Percentiles rank a stretch among this genome's conserved stretches.
Conservation (phyloP, 2,888 invertebrate genomes). For the Chrysomela aeneicollis region DNA sequence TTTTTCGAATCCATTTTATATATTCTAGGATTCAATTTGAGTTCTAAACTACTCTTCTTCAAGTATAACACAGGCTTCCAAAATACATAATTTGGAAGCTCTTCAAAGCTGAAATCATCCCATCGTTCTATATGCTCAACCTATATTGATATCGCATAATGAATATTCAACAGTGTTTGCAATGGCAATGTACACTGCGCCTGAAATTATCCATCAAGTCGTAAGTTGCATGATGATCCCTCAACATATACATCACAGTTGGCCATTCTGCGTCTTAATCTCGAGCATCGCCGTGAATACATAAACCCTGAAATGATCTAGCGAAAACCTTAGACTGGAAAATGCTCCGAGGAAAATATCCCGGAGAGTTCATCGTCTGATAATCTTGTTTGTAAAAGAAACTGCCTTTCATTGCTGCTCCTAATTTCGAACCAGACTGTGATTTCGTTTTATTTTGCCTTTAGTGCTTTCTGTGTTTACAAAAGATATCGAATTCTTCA, state of each 20-base stretch:
- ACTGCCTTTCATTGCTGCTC: constrained; percentile 49
- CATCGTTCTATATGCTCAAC: constrained; percentile 25
- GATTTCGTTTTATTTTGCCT: constrained; percentile 29
- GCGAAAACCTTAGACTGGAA: constrained; percentile 44
- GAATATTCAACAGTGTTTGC: constrained; percentile 56
- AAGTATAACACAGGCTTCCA: too few species aligned
- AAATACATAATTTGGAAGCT: constrained; percentile 8
- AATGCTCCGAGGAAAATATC: constrained; percentile 20
- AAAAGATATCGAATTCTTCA: not conserved
- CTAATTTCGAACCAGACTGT: constrained; percentile 50
- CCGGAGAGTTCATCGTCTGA: constrained; percentile 39
- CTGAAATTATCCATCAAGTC: constrained; percentile 54
- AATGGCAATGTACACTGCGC: constrained; percentile 47
- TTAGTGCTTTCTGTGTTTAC: not conserved
- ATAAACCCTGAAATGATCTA: constrained; percentile 53
- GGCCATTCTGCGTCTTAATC: constrained; percentile 58
- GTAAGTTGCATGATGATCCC: constrained; percentile 52
- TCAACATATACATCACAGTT: constrained; percentile 54
- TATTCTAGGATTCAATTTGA: not conserved
- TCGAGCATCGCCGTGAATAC: constrained; percentile 59
- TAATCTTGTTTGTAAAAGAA: constrained; percentile 47
- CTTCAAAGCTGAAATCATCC: constrained; percentile 9
- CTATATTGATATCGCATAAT: constrained; percentile 45
- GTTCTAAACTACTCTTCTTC: too few species aligned
- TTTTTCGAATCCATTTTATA: too few species aligned